Evolutionary conservation across 2,888 invertebrate species (phyloP).

Genomic region (Chalcosyrphus nemorum): DNA sequence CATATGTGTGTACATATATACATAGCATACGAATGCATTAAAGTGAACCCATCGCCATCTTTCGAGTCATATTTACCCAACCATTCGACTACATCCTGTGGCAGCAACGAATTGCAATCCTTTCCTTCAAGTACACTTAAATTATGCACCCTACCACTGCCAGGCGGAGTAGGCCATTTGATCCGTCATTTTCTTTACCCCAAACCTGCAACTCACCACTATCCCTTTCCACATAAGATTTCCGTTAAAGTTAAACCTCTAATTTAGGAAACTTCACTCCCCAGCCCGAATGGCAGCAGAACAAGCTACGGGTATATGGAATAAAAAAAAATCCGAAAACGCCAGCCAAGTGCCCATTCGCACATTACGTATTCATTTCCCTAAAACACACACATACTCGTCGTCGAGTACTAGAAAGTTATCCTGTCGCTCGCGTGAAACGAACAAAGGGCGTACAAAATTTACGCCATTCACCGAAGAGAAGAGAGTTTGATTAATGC

Average conservation of each 20-base stretch:
- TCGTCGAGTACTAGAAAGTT: conserved; percentile 49
- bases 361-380: conserved; percentile 68
- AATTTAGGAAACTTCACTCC: conserved; percentile 40
- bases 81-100: not conserved
- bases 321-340: conserved; percentile 25
- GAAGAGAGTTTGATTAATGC: conserved; percentile 83
- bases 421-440: conserved; percentile 62
- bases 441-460: conserved; percentile 74
- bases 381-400: conserved; percentile 38
- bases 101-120: conserved; percentile 13
- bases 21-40: not conserved
- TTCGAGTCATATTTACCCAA: conserved; percentile 21
- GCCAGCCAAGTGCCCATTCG: conserved; percentile 56
- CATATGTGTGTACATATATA: no score
- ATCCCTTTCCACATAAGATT: conserved; percentile 18
- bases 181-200: conserved; percentile 34
- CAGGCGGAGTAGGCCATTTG: not conserved
- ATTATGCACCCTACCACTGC: conserved; percentile 50
- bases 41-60: not conserved
- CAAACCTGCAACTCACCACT: not conserved
- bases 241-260: conserved; percentile 56
- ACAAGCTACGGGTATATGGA: conserved; percentile 17
- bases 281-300: conserved; percentile 9
- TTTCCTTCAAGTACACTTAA: not conserved
- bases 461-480: conserved; percentile 75